These are phyloP conservation scores for Conus ventricosus DNA, from an alignment of 1,140 invertebrate genomes.

Conservation along the genomic window DNA sequence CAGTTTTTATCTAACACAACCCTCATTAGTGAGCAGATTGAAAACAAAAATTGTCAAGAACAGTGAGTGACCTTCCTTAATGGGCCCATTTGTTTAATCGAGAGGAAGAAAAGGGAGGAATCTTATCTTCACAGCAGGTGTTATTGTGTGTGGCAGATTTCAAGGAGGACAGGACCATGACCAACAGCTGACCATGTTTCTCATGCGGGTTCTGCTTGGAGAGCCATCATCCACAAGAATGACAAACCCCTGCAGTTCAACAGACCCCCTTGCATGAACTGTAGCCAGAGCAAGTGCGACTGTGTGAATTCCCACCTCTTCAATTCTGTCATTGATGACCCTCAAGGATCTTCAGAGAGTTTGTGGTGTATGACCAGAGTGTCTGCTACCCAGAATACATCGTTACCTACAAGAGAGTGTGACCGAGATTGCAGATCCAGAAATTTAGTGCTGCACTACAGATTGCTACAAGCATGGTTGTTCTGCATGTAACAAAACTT, in stretches of 20 bases:
- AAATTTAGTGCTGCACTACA: too few species aligned
- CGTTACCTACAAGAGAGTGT: slow-evolving; percentile 57
- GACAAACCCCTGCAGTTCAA: slow-evolving; percentile 22
- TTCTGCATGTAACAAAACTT: too few species aligned
- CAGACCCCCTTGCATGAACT: slow-evolving; percentile 41
- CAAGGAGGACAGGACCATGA: too few species aligned
- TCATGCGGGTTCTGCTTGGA: slow-evolving; percentile 38
- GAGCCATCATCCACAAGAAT: slow-evolving; percentile 13
- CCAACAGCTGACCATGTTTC: slow-evolving; percentile 32
- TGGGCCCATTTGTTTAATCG: too few species aligned
- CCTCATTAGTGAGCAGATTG: too few species aligned
- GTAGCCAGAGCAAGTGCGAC: slow-evolving; percentile 37
- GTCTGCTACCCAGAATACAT: slow-evolving; percentile 61
- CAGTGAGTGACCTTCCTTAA: too few species aligned
- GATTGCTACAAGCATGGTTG: too few species aligned
- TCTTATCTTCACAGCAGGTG: too few species aligned
- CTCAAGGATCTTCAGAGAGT: slow-evolving; percentile 56
- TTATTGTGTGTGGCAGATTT: too few species aligned
- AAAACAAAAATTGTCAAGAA: too few species aligned
- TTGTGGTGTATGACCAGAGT: slow-evolving; percentile 57
- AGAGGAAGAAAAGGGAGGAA: too few species aligned
- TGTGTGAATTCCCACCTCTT: slow-evolving; percentile 28
- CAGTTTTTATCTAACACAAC: too few species aligned
- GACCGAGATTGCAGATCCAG: background rate
- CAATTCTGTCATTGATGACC: slow-evolving; percentile 59